Conservation (phyloP, 2,113 vertebrate species). For the zebrafish (Danio rerio) region GRCz12tu NC_133182.1:57309001-57309500, state of each 20-base stretch:
- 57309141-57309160: not conserved
- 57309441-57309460: not conserved
- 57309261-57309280: not conserved
- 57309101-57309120: not conserved
- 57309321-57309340: conserved; percentile 30
- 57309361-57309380: conserved; percentile 42
- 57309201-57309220: not conserved
- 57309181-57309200: not conserved
- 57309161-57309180: not conserved
- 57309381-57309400: conserved; percentile 49
- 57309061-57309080: not conserved
- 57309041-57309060: not conserved
- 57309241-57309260: not conserved
- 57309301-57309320: conserved; percentile 5
- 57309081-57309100: not conserved
- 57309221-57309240: not conserved
- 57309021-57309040: not conserved
- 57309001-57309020: not conserved
- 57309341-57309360: not conserved
- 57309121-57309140: not conserved
- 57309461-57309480: not conserved
- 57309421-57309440: conserved; percentile 31
- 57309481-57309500: not conserved
- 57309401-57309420: conserved; percentile 42
- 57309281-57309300: conserved; percentile 36